Percentiles rank a stretch among this genome's conserved stretches.
phyloP scores from a whole-genome alignment of 1,140 invertebrate species.

The Pissodes strobi region DNA sequence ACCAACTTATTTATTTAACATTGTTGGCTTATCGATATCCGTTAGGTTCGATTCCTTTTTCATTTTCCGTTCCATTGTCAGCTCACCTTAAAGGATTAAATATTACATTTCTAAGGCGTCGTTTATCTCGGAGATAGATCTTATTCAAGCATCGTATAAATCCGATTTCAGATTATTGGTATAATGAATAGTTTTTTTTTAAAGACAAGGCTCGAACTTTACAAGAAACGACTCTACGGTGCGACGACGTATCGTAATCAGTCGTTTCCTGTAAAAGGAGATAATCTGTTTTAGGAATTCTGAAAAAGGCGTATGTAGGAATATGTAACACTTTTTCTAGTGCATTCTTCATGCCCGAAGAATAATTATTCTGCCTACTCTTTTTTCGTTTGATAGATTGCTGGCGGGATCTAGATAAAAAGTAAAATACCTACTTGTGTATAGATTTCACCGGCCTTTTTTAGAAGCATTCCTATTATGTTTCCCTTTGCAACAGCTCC shows the following conservation, averaged over 20 bases:
- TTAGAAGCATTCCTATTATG: too few relatives aligned
- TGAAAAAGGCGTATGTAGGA: slow-evolving; percentile 21
- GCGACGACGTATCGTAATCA: slow-evolving; percentile 16
- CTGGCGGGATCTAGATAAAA: too few relatives aligned
- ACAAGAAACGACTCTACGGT: slow-evolving; percentile 1
- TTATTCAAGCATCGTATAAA: slow-evolving; percentile 23
- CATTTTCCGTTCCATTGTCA: slow-evolving; percentile 13
- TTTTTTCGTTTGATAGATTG: too few relatives aligned
- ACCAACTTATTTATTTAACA: too few relatives aligned
- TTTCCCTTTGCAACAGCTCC: too few relatives aligned
- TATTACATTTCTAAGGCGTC: slow-evolving; percentile 29
- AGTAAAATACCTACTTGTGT: too few relatives aligned
- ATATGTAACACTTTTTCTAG: slow-evolving; percentile 18
- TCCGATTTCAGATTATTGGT: slow-evolving; percentile 35
- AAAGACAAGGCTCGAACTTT: slow-evolving; percentile 3
- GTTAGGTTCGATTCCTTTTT: background rate
- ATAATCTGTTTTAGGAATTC: slow-evolving; percentile 12
- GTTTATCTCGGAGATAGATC: slow-evolving; percentile 26
- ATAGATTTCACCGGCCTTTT: too few relatives aligned
- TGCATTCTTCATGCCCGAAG: background rate
- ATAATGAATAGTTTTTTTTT: slow-evolving; percentile 30
- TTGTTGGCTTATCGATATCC: slow-evolving; percentile 2
- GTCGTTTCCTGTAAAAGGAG: slow-evolving; percentile 15
- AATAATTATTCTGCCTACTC: background rate
- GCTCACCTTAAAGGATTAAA: slow-evolving; percentile 30